A percentile compares a stretch with the other conserved stretches of the same genome.
Conservation (phyloP, 2,888 invertebrate species). For the Lithophane leautieri region DNA sequence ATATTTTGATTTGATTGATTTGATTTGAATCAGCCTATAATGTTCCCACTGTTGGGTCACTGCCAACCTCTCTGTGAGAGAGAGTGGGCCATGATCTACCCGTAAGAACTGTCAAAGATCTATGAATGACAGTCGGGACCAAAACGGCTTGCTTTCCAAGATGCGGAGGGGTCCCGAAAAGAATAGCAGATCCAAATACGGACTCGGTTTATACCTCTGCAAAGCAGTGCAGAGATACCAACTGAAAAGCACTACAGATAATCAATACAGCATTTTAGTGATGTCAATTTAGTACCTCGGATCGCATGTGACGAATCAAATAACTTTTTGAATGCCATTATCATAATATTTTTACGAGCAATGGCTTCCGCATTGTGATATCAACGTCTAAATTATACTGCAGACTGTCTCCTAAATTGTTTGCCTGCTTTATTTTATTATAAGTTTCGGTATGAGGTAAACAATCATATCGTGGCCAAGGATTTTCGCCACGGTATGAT, state of each 20-base stretch:
- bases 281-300: constrained; percentile 33
- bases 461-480: constrained; percentile 8
- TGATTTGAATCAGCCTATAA: no score
- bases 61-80: no score
- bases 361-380: constrained; percentile 49
- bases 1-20: no score
- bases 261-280: constrained; percentile 43
- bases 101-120: background rate
- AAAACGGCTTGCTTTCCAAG: background rate
- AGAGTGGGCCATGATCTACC: background rate
- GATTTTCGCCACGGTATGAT: no score
- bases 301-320: constrained; percentile 59
- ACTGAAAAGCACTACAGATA: constrained; percentile 11
- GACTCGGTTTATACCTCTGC: background rate
- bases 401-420: constrained; percentile 31
- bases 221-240: constrained; percentile 13
- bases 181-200: background rate
- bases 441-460: constrained; percentile 18
- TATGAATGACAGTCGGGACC: background rate
- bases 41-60: no score
- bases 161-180: background rate
- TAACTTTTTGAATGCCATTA: constrained; percentile 55
- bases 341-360: constrained; percentile 61
- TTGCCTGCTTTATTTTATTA: constrained; percentile 47
- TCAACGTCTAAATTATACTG: constrained; percentile 52